phyloP scores from a whole-genome alignment of 1,140 invertebrate genomes.

The Cydia amplana region DNA sequence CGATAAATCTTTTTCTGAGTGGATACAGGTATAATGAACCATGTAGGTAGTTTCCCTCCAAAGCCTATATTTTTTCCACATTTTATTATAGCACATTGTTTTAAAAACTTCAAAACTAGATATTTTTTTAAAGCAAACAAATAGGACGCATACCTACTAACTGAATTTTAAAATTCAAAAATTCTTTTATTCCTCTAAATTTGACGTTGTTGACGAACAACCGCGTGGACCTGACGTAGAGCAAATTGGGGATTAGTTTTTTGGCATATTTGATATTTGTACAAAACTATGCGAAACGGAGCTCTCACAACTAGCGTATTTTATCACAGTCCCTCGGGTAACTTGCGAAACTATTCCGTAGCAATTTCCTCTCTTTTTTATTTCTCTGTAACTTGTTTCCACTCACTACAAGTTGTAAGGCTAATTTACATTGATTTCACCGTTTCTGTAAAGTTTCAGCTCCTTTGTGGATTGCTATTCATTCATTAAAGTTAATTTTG shows the following conservation, averaged over 20 bases:
- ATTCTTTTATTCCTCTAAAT: neutral
- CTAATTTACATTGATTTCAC: conserved; percentile 25
- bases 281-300: conserved; percentile 7
- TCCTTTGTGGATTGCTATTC: conserved; percentile 1
- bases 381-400: conserved; percentile 28
- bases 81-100: neutral
- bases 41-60: too few relatives aligned
- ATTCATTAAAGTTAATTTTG: neutral
- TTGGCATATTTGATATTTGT: conserved; percentile 1
- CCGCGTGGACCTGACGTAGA: neutral
- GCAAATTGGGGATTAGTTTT: neutral
- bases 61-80: too few relatives aligned
- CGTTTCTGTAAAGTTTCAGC: conserved; percentile 1
- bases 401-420: conserved; percentile 22
- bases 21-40: too few relatives aligned
- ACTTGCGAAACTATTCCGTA: conserved; percentile 22
- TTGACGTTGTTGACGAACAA: neutral
- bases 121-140: neutral
- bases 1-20: too few relatives aligned
- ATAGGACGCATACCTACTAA: neutral
- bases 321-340: conserved; percentile 10
- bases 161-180: neutral
- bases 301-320: conserved; percentile 6
- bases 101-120: neutral
- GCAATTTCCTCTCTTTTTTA: neutral